These are phyloP conservation scores for Geopemphigus sp. DNA, from an alignment of 1,140 invertebrate species.

Conservation along the genomic window DNA sequence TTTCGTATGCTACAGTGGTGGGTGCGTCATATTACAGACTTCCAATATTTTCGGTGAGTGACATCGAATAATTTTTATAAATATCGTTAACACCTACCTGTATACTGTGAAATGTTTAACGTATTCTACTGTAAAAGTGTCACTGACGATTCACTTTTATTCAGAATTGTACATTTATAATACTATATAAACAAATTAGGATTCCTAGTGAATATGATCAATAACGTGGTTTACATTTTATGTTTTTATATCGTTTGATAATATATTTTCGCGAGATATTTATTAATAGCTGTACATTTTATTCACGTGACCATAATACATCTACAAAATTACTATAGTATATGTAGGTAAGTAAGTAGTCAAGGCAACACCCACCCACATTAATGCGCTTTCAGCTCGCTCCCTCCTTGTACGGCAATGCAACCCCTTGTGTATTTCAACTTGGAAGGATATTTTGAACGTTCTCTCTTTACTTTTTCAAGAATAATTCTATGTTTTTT, in stretches of 20 bases:
- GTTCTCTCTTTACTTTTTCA: background rate
- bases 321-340: conserved; percentile 12
- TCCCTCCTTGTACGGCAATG: conserved; percentile 3
- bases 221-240: conserved; percentile 4
- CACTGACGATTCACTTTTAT: background rate
- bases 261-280: background rate
- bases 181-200: background rate
- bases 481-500: background rate
- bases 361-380: conserved; percentile 46
- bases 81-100: background rate
- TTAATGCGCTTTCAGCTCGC: background rate
- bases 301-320: background rate
- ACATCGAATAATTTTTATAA: background rate
- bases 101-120: background rate
- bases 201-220: background rate
- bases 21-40: conserved; percentile 22
- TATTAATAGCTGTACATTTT: background rate
- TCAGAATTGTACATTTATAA: background rate
- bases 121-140: background rate
- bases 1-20: background rate
- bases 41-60: conserved; percentile 33
- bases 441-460: background rate
- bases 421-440: background rate
- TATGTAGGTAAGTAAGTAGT: conserved; percentile 37
- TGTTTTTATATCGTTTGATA: background rate